Evolutionary conservation across 2,113 vertebrate genomes (phyloP).

Genomic region (Malurus cyaneus): DNA sequence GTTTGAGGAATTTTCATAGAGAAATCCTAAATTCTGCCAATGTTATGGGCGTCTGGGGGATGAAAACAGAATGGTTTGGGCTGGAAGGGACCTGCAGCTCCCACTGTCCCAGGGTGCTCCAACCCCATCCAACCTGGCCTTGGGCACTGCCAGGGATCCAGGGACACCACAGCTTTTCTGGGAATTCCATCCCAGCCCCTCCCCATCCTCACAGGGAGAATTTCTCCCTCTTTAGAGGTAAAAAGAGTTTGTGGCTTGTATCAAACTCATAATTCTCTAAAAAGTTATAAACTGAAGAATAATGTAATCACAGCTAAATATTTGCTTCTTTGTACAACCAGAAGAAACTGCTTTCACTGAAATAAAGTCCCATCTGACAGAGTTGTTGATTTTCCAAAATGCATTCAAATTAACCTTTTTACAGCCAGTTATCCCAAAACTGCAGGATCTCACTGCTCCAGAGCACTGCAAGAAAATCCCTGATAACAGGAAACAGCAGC

Average conservation of each 20-base stretch:
- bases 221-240: neutral
- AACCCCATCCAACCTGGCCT: neutral
- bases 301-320: neutral
- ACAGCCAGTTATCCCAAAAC: neutral
- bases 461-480: neutral
- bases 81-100: neutral
- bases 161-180: neutral
- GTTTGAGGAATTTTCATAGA: neutral
- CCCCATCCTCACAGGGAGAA: neutral
- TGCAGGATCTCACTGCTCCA: neutral
- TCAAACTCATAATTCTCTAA: neutral
- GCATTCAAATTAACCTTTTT: neutral
- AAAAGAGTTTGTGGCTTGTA: neutral
- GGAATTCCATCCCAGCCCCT: neutral
- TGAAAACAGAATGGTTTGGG: neutral
- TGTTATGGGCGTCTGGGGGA: rapidly evolving
- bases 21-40: neutral
- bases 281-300: neutral
- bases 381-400: neutral
- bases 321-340: neutral
- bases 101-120: rapidly evolving
- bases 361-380: neutral
- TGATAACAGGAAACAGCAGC: neutral
- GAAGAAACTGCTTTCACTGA: neutral
- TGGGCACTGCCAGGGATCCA: neutral